Conservation (phyloP, 2,888 invertebrate genomes). For the Lasioglossum morio region DNA sequence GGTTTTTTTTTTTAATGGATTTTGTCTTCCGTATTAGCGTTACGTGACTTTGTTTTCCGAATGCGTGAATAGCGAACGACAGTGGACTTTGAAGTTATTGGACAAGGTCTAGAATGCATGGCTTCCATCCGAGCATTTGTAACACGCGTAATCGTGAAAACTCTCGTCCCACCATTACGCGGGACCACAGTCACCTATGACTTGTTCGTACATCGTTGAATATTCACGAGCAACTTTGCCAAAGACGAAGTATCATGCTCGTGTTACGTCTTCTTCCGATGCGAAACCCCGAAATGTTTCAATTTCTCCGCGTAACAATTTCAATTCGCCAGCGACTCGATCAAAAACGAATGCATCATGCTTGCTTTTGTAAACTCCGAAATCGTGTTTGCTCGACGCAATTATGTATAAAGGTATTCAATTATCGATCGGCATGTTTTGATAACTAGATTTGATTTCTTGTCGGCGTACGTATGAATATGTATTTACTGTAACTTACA, state of each 20-base stretch:
- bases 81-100: slow-evolving; percentile 7
- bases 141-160: not conserved
- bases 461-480: too few relatives aligned
- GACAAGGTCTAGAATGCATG: not conserved
- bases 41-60: not conserved
- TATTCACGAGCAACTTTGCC: slow-evolving; percentile 32
- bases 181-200: slow-evolving; percentile 4
- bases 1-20: not conserved
- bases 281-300: not conserved
- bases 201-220: slow-evolving; percentile 25
- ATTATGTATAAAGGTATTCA: too few relatives aligned
- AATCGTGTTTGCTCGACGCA: not conserved
- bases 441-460: too few relatives aligned
- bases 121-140: not conserved
- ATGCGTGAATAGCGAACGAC: not conserved
- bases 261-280: not conserved
- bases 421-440: too few relatives aligned
- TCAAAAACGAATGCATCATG: too few relatives aligned
- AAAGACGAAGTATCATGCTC: not conserved
- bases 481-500: too few relatives aligned
- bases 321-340: too few relatives aligned
- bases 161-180: slow-evolving; percentile 1
- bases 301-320: too few relatives aligned
- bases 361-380: too few relatives aligned
- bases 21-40: not conserved